Evolutionary conservation across 2,797 vertebrate species (phyloP).

Genomic region (Semotilus atromaculatus): DNA sequence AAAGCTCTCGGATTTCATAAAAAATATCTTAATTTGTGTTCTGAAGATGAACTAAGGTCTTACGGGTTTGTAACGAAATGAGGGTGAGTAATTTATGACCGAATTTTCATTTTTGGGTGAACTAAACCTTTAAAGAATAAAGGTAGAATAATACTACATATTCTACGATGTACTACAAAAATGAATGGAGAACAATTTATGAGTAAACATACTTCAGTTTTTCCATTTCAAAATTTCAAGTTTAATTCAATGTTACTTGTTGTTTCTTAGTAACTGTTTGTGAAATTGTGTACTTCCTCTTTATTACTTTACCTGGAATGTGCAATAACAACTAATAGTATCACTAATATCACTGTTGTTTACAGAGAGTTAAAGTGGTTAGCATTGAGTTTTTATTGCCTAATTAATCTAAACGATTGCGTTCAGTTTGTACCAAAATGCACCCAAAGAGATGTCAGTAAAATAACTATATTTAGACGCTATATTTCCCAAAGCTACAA

Average conservation of each 20-base stretch:
- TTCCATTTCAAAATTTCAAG: neutral
- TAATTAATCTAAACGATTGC: neutral
- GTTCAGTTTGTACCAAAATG: slow-evolving; percentile 21
- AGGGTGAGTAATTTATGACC: too few species aligned
- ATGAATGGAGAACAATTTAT: neutral
- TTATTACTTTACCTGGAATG: neutral
- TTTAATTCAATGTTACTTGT: neutral
- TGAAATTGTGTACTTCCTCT: neutral
- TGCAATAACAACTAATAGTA: neutral
- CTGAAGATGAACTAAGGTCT: too few species aligned
- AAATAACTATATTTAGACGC: neutral
- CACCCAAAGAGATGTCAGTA: neutral
- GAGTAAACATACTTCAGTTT: neutral
- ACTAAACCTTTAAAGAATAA: too few species aligned
- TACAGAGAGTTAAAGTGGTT: neutral
- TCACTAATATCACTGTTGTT: neutral
- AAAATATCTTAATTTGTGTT: too few species aligned
- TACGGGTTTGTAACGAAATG: too few species aligned
- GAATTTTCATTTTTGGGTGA: too few species aligned
- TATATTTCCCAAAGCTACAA: neutral
- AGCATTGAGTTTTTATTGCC: neutral
- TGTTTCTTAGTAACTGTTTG: neutral
- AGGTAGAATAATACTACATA: neutral
- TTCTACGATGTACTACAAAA: neutral
- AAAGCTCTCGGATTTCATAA: too few species aligned